phyloP scores from a whole-genome alignment of 2,113 vertebrate genomes.

The Hemicordylus capensis region DNA sequence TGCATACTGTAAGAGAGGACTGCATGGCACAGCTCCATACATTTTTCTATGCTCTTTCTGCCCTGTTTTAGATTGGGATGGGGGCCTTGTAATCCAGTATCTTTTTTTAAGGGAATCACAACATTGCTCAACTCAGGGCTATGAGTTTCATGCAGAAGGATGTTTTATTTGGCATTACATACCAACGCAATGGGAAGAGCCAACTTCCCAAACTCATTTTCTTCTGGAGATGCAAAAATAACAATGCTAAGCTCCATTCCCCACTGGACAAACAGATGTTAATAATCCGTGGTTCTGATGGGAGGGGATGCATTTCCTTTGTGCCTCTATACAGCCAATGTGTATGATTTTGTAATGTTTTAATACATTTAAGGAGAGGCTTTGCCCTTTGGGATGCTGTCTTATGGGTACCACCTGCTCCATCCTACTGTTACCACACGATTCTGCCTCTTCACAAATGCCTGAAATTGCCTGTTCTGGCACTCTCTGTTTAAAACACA shows the following conservation, averaged over 20 bases:
- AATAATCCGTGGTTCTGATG: conserved; percentile 57
- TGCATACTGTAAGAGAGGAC: neutral
- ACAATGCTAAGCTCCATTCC: conserved; percentile 67
- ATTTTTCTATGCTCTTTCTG: conserved; percentile 27
- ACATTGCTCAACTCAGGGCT: conserved; percentile 62
- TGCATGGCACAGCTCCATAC: neutral
- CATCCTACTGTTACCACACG: neutral
- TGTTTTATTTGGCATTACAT: conserved; percentile 73
- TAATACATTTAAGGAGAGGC: conserved; percentile 31
- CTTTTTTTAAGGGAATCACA: conserved; percentile 54
- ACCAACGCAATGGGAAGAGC: conserved; percentile 64
- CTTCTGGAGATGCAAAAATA: conserved; percentile 68
- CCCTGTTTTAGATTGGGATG: conserved; percentile 15
- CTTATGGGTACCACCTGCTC: neutral
- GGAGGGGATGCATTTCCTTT: conserved; percentile 60
- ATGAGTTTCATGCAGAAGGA: conserved; percentile 70
- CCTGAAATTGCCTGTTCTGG: neutral
- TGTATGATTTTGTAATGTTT: conserved; percentile 41
- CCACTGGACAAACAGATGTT: conserved; percentile 74
- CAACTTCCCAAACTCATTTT: conserved; percentile 75
- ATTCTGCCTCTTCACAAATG: neutral
- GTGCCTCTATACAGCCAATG: conserved; percentile 49
- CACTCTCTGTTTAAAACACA: neutral
- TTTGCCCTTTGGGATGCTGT: conserved; percentile 17
- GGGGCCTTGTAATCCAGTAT: conserved; percentile 51